A percentile compares a stretch with the other conserved stretches of the same genome.
These are phyloP conservation scores for Anoplolepis gracilipes DNA, from an alignment of 1,140 invertebrate species.

Conservation along the genomic window DNA sequence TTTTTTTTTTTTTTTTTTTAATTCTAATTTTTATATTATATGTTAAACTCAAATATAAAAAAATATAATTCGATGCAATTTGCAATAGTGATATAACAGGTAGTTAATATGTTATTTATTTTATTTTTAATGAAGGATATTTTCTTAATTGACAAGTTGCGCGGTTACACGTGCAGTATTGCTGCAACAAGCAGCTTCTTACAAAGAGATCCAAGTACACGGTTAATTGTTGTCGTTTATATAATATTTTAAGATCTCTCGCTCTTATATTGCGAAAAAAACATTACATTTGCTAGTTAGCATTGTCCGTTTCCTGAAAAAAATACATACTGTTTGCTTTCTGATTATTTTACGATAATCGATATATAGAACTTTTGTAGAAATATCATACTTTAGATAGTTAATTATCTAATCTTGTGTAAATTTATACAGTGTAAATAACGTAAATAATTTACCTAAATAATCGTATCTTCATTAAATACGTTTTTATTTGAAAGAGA, in stretches of 20 bases:
- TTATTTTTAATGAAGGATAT: not conserved
- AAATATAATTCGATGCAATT: not conserved
- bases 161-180: not conserved
- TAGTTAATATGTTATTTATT: not conserved
- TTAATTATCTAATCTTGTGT: not conserved
- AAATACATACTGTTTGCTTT: not conserved
- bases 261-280: not conserved
- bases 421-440: not conserved
- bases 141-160: not conserved
- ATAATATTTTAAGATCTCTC: not conserved
- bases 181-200: not conserved
- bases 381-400: not conserved
- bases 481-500: not conserved
- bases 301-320: not conserved
- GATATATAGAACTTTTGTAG: not conserved
- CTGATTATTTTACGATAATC: not conserved
- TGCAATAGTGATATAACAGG: not conserved
- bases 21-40: not conserved
- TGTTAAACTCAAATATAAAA: not conserved
- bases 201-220: not conserved
- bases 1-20: not conserved
- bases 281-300: not conserved
- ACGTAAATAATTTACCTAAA: conserved; percentile 1
- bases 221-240: conserved; percentile 5
- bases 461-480: not conserved